Conservation (phyloP, 2,113 vertebrate genomes). For the Epinephelus moara region DNA sequence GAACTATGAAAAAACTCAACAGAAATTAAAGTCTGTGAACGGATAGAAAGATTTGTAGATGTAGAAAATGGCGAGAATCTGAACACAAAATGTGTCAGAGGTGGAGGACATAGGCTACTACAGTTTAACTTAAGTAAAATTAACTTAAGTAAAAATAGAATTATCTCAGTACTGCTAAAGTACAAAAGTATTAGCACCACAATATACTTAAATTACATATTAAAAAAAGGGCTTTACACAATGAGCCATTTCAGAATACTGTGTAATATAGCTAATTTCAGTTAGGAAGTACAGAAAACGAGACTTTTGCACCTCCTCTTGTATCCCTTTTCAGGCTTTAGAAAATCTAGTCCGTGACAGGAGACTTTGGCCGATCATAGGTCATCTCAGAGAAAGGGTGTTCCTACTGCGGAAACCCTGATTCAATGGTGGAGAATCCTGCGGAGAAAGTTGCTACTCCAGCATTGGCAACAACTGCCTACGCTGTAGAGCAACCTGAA, state of each 20-base stretch:
- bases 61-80: not conserved
- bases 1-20: too few relatives aligned
- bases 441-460: too few relatives aligned
- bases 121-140: not conserved
- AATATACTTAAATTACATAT: not conserved
- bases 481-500: too few relatives aligned
- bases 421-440: too few relatives aligned
- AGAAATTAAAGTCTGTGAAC: conserved; percentile 33
- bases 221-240: not conserved
- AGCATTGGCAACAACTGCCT: too few relatives aligned
- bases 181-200: not conserved
- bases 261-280: not conserved
- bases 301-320: too few relatives aligned
- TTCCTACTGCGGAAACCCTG: too few relatives aligned
- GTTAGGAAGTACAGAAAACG: too few relatives aligned
- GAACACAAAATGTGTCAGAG: not conserved
- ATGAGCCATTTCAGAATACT: not conserved
- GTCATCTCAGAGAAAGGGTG: too few relatives aligned
- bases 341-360: too few relatives aligned
- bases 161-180: not conserved
- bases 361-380: too few relatives aligned
- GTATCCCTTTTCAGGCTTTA: too few relatives aligned
- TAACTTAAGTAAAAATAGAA: not conserved
- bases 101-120: not conserved
- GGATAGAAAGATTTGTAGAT: conserved; percentile 23